phyloP scores from a whole-genome alignment of 2,113 vertebrate genomes.

The Podarcis cretensis region DNA sequence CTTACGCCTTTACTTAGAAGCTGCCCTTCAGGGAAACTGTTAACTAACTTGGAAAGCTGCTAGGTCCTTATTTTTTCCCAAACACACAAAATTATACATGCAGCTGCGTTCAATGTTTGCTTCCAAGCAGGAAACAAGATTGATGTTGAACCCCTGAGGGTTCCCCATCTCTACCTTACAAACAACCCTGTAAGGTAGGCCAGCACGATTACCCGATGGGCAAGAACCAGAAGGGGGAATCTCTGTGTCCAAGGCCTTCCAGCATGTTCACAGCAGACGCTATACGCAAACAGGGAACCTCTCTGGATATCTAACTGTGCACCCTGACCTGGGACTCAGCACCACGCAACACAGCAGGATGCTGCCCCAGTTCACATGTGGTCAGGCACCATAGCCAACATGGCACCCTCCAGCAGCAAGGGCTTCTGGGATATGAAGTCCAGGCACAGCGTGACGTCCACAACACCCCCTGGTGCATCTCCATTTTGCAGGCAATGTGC shows the following conservation, averaged over 20 bases:
- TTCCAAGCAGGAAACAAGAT: no score
- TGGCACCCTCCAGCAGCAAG: background rate
- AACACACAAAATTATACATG: background rate
- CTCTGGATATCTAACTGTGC: no score
- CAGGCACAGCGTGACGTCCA: no score
- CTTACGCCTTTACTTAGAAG: background rate
- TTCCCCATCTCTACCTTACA: no score
- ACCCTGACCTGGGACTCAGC: background rate
- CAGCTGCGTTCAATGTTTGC: background rate
- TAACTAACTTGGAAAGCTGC: background rate
- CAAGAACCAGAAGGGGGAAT: no score
- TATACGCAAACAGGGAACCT: background rate
- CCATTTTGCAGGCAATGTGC: background rate
- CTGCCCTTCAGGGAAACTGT: background rate
- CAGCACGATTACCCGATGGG: no score
- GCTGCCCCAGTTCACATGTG: background rate
- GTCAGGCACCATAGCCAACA: background rate
- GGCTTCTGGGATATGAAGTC: background rate
- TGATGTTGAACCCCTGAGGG: no score
- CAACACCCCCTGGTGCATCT: background rate
- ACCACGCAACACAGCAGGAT: background rate
- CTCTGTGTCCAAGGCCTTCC: no score
- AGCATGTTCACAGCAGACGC: no score
- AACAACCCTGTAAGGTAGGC: no score
- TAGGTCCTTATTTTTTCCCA: background rate